Conservation (phyloP, 2,888 invertebrate species). For the Frankliniella fusca region DNA sequence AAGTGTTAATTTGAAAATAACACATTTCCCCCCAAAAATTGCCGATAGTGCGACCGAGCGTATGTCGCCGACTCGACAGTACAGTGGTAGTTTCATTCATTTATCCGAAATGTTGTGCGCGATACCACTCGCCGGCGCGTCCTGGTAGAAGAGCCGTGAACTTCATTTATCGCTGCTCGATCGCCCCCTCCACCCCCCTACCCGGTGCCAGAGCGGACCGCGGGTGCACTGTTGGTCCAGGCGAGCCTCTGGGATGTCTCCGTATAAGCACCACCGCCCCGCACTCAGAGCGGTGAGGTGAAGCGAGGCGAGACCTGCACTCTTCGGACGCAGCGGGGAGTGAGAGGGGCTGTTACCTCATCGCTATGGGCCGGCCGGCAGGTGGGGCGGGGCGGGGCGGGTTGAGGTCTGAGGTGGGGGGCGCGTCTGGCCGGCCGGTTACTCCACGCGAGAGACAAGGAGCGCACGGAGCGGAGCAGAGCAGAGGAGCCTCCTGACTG, state of each 20-base stretch:
- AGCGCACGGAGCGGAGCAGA: no score
- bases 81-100: no score
- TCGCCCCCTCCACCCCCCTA: not conserved
- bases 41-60: no score
- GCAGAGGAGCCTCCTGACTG: no score
- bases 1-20: no score
- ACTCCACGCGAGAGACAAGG: not conserved
- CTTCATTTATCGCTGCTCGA: not conserved
- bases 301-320: not conserved
- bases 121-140: no score
- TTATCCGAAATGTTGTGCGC: no score
- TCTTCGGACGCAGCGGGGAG: not conserved
- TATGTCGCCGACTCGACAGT: no score
- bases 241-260: not conserved
- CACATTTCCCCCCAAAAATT: no score
- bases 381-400: no score
- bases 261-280: not conserved
- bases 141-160: no score
- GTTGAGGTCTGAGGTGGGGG: no score
- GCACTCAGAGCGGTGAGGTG: not conserved
- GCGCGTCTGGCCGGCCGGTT: not conserved
- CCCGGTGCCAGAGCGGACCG: not conserved
- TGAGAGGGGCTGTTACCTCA: constrained; percentile 7
- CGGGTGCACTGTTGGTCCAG: not conserved
- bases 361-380: not conserved